Evolutionary conservation across 2,113 vertebrate genomes (phyloP).

Genomic region (Malurus melanocephalus): DNA sequence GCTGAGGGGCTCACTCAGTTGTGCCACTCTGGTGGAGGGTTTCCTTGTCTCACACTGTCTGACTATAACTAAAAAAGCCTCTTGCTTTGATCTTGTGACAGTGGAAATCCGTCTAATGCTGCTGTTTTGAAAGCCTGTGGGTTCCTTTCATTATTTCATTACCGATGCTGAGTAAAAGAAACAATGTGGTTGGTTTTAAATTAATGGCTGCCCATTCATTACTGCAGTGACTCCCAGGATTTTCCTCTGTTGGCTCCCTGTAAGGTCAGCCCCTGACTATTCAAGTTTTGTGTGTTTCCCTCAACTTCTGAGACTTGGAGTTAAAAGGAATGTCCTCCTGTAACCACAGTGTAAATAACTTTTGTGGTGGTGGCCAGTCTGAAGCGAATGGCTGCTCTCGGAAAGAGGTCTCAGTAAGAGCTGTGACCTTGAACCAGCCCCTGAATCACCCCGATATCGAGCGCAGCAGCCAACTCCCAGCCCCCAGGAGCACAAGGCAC

Average conservation of each 20-base stretch:
- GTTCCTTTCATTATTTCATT: conserved; percentile 61
- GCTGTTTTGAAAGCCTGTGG: conserved; percentile 41
- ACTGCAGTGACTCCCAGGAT: neutral
- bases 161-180: conserved; percentile 43
- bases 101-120: conserved; percentile 43
- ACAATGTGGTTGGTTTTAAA: conserved; percentile 63
- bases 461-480: neutral
- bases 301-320: conserved; percentile 12
- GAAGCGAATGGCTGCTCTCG: neutral
- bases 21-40: conserved; percentile 4
- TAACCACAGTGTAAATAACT: conserved; percentile 47
- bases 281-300: conserved; percentile 25
- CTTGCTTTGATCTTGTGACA: conserved; percentile 61
- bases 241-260: neutral
- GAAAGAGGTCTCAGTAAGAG: neutral
- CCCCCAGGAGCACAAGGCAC: neutral
- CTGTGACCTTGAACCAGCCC: neutral
- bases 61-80: conserved; percentile 35
- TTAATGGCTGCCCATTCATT: conserved; percentile 54
- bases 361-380: neutral
- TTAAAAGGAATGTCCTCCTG: conserved; percentile 36
- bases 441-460: accelerated
- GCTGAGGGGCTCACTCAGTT: neutral
- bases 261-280: conserved; percentile 36
- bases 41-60: conserved; percentile 22